These are phyloP conservation scores for Pangasius djambal DNA, from an alignment of 2,797 vertebrate genomes.

Conservation along the genomic window DNA sequence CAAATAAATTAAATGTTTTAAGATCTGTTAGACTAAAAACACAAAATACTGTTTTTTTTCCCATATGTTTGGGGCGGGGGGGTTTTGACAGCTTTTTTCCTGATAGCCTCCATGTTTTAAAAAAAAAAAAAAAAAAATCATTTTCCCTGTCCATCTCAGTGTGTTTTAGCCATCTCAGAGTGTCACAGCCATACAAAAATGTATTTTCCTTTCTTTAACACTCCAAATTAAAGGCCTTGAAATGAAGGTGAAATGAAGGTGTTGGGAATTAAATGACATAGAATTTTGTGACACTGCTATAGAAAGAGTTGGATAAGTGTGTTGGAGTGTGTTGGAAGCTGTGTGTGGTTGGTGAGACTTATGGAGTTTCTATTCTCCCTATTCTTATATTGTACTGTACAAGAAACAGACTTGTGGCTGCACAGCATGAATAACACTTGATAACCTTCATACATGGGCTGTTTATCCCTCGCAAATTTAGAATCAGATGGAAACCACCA, in stretches of 20 bases:
- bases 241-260: too few species aligned
- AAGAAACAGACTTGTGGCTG: not conserved
- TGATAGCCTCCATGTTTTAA: too few species aligned
- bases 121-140: too few species aligned
- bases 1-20: slow-evolving; percentile 9
- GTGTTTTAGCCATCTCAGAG: not conserved
- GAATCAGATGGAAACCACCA: not conserved
- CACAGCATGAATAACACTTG: not conserved
- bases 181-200: not conserved
- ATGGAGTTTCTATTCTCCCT: not conserved
- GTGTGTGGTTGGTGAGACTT: not conserved
- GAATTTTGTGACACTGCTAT: not conserved
- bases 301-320: not conserved
- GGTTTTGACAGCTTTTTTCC: not conserved
- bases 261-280: not conserved
- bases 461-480: not conserved
- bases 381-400: not conserved
- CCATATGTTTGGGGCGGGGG: not conserved
- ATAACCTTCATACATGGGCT: not conserved
- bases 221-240: not conserved
- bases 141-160: not conserved
- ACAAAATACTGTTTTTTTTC: not conserved
- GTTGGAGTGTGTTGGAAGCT: not conserved
- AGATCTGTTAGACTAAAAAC: not conserved
- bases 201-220: not conserved